Percentiles rank a stretch among this genome's conserved stretches.
These are phyloP conservation scores for Corynorhinus townsendii DNA, from an alignment of 2,113 vertebrate genomes.

Conservation along the genomic window DNA sequence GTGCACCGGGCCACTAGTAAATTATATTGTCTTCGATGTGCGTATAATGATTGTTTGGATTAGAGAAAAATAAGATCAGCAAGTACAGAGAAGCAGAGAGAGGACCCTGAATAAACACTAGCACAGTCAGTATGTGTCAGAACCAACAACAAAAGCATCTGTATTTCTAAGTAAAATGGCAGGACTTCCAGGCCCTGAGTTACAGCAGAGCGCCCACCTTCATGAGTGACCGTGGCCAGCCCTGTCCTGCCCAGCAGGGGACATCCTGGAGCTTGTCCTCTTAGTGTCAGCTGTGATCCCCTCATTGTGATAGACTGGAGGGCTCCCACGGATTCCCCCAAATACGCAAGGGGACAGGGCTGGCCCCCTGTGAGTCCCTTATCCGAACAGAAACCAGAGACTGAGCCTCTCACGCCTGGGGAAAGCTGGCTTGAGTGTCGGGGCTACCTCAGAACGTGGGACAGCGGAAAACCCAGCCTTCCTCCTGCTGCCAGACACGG, in stretches of 20 bases:
- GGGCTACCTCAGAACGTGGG: no score
- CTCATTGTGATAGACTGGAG: neutral
- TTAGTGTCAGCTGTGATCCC: neutral
- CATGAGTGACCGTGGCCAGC: no score
- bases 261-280: neutral
- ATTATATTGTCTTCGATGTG: neutral
- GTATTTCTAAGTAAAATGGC: no score
- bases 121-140: no score
- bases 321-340: neutral
- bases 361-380: neutral
- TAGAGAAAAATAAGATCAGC: neutral
- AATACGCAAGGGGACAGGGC: no score
- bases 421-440: rapidly evolving
- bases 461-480: neutral
- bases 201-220: no score
- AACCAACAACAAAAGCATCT: no score
- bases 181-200: no score
- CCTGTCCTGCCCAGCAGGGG: neutral
- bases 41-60: neutral
- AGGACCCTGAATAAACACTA: neutral
- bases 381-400: neutral
- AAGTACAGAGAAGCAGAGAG: neutral
- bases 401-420: rapidly evolving
- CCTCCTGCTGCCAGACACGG: neutral
- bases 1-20: neutral